Percentiles rank a stretch among this genome's conserved stretches.
phyloP scores from a whole-genome alignment of 2,888 invertebrate species.

The Gasteruption jaculator region DNA sequence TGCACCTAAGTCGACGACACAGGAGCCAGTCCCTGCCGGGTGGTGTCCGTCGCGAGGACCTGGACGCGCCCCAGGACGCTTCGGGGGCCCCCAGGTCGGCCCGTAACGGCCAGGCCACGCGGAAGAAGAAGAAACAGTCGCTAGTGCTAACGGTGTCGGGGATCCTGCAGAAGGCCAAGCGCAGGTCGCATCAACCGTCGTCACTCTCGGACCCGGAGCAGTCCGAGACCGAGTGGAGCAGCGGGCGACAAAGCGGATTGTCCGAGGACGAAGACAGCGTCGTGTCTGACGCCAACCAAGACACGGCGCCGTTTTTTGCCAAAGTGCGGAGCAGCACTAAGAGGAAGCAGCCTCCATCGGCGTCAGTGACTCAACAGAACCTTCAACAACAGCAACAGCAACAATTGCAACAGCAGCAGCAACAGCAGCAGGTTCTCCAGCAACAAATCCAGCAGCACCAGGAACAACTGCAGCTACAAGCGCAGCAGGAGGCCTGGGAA shows the following conservation, averaged over 20 bases:
- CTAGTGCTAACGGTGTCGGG: slow-evolving; percentile 82
- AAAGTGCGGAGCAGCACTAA: slow-evolving; percentile 57
- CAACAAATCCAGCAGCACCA: slow-evolving; percentile 41
- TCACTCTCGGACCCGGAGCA: slow-evolving; percentile 75
- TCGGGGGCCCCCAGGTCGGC: slow-evolving; percentile 27
- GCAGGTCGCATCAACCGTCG: slow-evolving; percentile 59
- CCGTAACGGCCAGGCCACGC: slow-evolving; percentile 34
- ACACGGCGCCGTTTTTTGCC: slow-evolving; percentile 61
- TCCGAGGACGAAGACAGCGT: slow-evolving; percentile 70
- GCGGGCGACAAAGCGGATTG: slow-evolving; percentile 65
- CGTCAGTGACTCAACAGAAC: no score
- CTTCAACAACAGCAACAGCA: slow-evolving; percentile 27
- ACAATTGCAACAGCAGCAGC: slow-evolving; percentile 27
- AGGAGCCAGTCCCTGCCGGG: slow-evolving; percentile 79
- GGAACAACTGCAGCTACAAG: slow-evolving; percentile 42
- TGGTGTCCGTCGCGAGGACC: slow-evolving; percentile 60
- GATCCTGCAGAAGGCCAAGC: slow-evolving; percentile 78
- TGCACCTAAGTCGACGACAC: slow-evolving; percentile 72
- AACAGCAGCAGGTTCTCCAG: slow-evolving; percentile 38
- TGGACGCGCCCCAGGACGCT: slow-evolving; percentile 42
- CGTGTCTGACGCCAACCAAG: slow-evolving; percentile 66
- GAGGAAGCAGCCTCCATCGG: slow-evolving; percentile 36
- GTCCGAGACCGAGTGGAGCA: slow-evolving; percentile 70
- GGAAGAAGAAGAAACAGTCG: slow-evolving; percentile 74
- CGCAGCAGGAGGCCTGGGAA: slow-evolving; percentile 49